Evolutionary conservation across 2,888 invertebrate genomes (phyloP).

Genomic region (Phortica magna): DNA sequence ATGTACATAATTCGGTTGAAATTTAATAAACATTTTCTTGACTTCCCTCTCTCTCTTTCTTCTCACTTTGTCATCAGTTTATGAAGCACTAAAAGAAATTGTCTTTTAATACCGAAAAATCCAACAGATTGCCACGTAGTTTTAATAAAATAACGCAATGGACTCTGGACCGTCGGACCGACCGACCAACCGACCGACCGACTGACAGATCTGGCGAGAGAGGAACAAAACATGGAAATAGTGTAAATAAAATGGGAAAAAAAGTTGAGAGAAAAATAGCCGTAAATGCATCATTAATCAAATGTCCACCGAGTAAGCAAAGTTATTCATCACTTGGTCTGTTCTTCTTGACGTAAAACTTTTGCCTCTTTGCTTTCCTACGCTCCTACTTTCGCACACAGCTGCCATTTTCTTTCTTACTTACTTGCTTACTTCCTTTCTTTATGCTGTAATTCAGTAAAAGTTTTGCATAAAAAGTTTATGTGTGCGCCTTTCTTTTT

Average conservation of each 20-base stretch:
- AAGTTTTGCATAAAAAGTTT: constrained; percentile 33
- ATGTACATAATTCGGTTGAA: constrained; percentile 22
- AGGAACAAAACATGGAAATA: constrained; percentile 50
- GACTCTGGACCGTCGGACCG: not conserved
- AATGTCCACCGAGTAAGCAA: constrained; percentile 71
- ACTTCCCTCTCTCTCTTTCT: not conserved
- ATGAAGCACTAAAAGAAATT: constrained; percentile 53
- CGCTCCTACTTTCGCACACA: not conserved
- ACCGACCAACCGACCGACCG: too few species aligned
- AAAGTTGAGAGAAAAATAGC: constrained; percentile 1
- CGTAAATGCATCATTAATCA: constrained; percentile 73
- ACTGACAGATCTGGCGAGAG: not conserved
- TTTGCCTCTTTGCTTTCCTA: not conserved
- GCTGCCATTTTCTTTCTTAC: constrained; percentile 11
- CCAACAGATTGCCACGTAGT: constrained; percentile 73
- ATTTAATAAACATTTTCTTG: constrained; percentile 26
- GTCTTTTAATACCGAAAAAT: constrained; percentile 71
- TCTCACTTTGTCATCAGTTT: constrained; percentile 11
- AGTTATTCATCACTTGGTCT: constrained; percentile 67
- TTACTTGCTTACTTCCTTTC: not conserved
- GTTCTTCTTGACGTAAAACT: constrained; percentile 43
- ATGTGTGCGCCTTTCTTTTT: not conserved
- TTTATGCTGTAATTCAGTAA: constrained; percentile 8
- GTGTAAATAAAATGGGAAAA: constrained; percentile 49
- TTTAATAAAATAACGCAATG: constrained; percentile 73